Conservation (phyloP, 2,888 invertebrate genomes). For the Operophtera brumata region DNA sequence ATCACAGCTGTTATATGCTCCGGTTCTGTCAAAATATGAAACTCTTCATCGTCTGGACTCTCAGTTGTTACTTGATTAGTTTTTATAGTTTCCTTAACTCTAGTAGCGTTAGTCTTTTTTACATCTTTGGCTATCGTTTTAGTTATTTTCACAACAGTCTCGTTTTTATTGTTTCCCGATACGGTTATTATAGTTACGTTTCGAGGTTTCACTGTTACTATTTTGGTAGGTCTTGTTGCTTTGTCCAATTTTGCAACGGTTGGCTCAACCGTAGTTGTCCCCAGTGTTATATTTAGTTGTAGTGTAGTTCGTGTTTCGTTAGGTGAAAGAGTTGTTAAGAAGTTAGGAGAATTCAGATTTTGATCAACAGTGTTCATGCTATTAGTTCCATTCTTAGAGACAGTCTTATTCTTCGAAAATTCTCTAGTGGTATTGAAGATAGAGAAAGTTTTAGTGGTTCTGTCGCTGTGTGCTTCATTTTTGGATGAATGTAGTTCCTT, state of each 20-base stretch:
- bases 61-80: conserved; percentile 57
- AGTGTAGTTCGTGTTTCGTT: conserved; percentile 35
- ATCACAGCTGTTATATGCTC: conserved; percentile 78
- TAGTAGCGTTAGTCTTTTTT: conserved; percentile 43
- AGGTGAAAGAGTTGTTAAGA: conserved; percentile 55
- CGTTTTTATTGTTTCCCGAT: conserved; percentile 26
- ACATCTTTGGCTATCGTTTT: conserved; percentile 27
- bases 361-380: conserved; percentile 66
- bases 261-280: conserved; percentile 3
- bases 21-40: conserved; percentile 80
- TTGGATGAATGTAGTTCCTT: conserved; percentile 34
- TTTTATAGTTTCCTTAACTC: conserved; percentile 34
- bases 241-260: conserved; percentile 24
- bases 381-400: conserved; percentile 61
- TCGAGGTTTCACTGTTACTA: conserved; percentile 30
- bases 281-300: conserved; percentile 29
- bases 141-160: conserved; percentile 21
- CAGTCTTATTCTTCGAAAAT: conserved; percentile 31
- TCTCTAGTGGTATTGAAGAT: conserved; percentile 31
- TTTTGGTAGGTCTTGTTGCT: conserved; percentile 38
- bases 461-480: conserved; percentile 27
- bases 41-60: conserved; percentile 65
- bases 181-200: conserved; percentile 31
- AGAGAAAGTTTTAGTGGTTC: conserved; percentile 34
- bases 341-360: conserved; percentile 55